Evolutionary conservation across 1,140 invertebrate genomes (phyloP).

Genomic region (Orussus abietinus): DNA sequence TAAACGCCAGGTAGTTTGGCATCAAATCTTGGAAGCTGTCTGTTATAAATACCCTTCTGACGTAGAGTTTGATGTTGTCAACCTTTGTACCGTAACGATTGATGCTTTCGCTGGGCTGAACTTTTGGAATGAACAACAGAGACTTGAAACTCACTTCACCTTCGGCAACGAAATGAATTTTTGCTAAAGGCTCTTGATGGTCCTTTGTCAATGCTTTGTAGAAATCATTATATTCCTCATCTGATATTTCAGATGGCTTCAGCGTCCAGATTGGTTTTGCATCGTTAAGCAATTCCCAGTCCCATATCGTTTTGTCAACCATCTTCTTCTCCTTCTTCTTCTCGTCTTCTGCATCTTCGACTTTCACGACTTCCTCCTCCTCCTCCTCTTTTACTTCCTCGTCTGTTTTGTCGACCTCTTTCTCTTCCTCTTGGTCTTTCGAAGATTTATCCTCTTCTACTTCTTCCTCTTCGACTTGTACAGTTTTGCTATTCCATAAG

Average conservation of each 20-base stretch:
- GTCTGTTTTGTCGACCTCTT: conserved; percentile 55
- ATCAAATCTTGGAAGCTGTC: conserved; percentile 99
- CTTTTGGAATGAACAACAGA: conserved; percentile 86
- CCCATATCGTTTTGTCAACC: conserved; percentile 92
- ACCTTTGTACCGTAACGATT: conserved; percentile 91
- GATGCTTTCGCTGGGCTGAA: conserved; percentile 89
- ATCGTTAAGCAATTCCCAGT: conserved; percentile 96
- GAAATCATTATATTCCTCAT: conserved; percentile 90
- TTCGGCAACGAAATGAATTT: conserved; percentile 96
- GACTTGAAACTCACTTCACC: conserved; percentile 99
- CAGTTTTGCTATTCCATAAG: conserved; percentile 90
- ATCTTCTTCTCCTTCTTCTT: conserved; percentile 90
- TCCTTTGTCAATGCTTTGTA: conserved; percentile 94
- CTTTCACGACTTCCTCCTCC: conserved; percentile 61
- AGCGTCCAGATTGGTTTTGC: conserved; percentile 97
- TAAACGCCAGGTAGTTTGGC: conserved; percentile 95
- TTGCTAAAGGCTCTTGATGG: conserved; percentile 76
- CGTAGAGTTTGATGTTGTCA: conserved; percentile 95
- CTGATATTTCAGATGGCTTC: conserved; percentile 80
- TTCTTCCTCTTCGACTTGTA: conserved; percentile 79
- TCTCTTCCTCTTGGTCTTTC: conserved; percentile 50
- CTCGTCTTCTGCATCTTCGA: conserved; percentile 62
- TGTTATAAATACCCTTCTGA: conserved; percentile 97
- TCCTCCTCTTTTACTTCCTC: conserved; percentile 62
- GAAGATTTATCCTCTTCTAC: conserved; percentile 54